Conservation (phyloP, 2,888 invertebrate species). For the Andrena chrysosceles region DNA sequence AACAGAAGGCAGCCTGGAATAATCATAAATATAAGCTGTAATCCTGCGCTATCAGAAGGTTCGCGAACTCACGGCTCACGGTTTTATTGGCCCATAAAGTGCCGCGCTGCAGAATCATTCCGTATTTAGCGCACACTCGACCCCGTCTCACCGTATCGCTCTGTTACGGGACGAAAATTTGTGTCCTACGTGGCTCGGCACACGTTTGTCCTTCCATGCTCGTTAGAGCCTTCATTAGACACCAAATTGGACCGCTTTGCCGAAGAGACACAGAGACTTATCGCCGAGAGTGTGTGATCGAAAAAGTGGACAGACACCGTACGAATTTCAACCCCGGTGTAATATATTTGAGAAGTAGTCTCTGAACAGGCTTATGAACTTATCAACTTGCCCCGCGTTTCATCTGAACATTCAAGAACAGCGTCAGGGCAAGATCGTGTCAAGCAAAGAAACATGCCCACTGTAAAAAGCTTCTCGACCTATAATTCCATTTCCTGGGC, state of each 20-base stretch:
- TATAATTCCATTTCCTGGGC: slow-evolving; percentile 13
- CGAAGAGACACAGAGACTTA: not conserved
- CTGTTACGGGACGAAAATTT: slow-evolving; percentile 70
- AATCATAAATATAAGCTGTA: slow-evolving; percentile 73
- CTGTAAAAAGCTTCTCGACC: not conserved
- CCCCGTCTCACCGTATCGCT: slow-evolving; percentile 47
- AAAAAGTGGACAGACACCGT: no score
- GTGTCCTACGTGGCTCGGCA: slow-evolving; percentile 59
- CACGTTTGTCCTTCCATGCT: not conserved
- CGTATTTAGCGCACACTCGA: slow-evolving; percentile 76
- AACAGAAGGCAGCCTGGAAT: slow-evolving; percentile 54
- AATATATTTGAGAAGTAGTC: no score
- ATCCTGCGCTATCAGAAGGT: slow-evolving; percentile 65
- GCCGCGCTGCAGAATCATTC: slow-evolving; percentile 74
- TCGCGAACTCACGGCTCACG: slow-evolving; percentile 41
- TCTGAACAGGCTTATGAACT: no score
- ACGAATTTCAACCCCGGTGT: no score
- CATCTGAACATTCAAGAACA: not conserved
- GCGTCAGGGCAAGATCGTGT: not conserved
- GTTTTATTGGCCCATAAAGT: slow-evolving; percentile 77
- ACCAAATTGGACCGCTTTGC: not conserved
- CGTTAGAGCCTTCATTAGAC: not conserved
- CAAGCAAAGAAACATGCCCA: not conserved
- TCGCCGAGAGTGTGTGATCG: no score
- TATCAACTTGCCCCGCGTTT: not conserved